Conservation (phyloP, 2,113 vertebrate genomes). For the Collichthys lucidus region DNA sequence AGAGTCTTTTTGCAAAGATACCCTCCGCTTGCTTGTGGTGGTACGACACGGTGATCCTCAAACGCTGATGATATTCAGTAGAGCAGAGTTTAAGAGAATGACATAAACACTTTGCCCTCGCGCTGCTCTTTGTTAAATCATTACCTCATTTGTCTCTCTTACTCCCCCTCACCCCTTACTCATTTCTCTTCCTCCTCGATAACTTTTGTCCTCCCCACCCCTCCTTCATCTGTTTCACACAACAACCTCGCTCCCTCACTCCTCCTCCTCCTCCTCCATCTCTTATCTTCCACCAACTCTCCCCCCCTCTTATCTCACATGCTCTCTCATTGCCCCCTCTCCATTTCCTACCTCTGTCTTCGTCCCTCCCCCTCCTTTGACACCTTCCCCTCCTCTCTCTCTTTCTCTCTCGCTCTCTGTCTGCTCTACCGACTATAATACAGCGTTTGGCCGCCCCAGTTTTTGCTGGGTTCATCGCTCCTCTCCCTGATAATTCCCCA, state of each 20-base stretch:
- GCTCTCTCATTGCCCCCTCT: slow-evolving; percentile 40
- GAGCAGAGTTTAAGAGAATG: slow-evolving; percentile 27
- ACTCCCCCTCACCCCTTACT: slow-evolving; percentile 16
- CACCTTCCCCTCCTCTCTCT: slow-evolving; percentile 16
- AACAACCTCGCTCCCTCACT: slow-evolving; percentile 15
- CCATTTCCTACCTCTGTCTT: slow-evolving; percentile 42
- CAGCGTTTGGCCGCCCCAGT: slow-evolving; percentile 64
- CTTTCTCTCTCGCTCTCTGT: slow-evolving; percentile 29
- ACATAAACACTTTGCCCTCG: slow-evolving; percentile 19
- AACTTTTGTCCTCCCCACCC: no score
- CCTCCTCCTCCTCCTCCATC: slow-evolving; percentile 17
- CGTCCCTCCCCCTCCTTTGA: slow-evolving; percentile 40
- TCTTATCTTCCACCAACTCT: slow-evolving; percentile 49
- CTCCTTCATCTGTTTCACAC: slow-evolving; percentile 24
- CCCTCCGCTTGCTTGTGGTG: slow-evolving; percentile 24
- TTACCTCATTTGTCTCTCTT: slow-evolving; percentile 48
- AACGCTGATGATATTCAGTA: slow-evolving; percentile 11
- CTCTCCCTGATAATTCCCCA: slow-evolving; percentile 85
- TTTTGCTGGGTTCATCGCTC: slow-evolving; percentile 83
- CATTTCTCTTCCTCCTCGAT: slow-evolving; percentile 30
- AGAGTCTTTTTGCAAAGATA: slow-evolving; percentile 42
- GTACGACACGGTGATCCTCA: slow-evolving; percentile 16
- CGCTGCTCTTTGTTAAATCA: slow-evolving; percentile 33
- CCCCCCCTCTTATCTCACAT: slow-evolving; percentile 52
- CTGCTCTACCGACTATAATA: slow-evolving; percentile 70